Evolutionary conservation across 2,797 vertebrate genomes (phyloP).

Genomic region (Jordanella pulchra): DNA sequence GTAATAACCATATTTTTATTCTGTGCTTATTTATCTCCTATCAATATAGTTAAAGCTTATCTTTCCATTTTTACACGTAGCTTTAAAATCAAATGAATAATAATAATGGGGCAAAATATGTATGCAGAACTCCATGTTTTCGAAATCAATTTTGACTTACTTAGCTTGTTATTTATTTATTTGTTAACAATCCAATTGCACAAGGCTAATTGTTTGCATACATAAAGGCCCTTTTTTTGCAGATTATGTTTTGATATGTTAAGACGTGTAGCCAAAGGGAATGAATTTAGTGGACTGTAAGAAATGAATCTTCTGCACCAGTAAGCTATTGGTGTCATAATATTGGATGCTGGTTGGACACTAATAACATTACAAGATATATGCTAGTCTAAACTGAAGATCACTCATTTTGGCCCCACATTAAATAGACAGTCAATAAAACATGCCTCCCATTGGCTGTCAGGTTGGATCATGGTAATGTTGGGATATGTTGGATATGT

Average conservation of each 20-base stretch:
- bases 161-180: slow-evolving; percentile 56
- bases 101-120: slow-evolving; percentile 71
- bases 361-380: slow-evolving; percentile 42
- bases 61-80: slow-evolving; percentile 47
- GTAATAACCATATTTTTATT: slow-evolving; percentile 37
- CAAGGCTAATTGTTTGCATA: slow-evolving; percentile 52
- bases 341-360: slow-evolving; percentile 38
- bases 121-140: slow-evolving; percentile 54
- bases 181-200: slow-evolving; percentile 59
- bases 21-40: slow-evolving; percentile 32
- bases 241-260: slow-evolving; percentile 48
- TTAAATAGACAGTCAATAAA: slow-evolving; percentile 8
- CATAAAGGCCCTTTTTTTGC: slow-evolving; percentile 38
- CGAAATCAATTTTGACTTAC: slow-evolving; percentile 58
- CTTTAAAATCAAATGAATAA: slow-evolving; percentile 62
- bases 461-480: background rate
- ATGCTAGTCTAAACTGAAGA: slow-evolving; percentile 18
- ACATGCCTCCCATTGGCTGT: background rate
- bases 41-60: slow-evolving; percentile 44
- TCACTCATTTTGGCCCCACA: slow-evolving; percentile 3
- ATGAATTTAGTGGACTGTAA: slow-evolving; percentile 36
- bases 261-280: slow-evolving; percentile 15
- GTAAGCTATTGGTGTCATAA: slow-evolving; percentile 29
- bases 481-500: background rate
- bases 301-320: slow-evolving; percentile 45